Evolutionary conservation across 2,797 vertebrate species (phyloP), one percentile per base, ranked within the genome.

Genomic region (Hozukius guyotensis): DNA sequence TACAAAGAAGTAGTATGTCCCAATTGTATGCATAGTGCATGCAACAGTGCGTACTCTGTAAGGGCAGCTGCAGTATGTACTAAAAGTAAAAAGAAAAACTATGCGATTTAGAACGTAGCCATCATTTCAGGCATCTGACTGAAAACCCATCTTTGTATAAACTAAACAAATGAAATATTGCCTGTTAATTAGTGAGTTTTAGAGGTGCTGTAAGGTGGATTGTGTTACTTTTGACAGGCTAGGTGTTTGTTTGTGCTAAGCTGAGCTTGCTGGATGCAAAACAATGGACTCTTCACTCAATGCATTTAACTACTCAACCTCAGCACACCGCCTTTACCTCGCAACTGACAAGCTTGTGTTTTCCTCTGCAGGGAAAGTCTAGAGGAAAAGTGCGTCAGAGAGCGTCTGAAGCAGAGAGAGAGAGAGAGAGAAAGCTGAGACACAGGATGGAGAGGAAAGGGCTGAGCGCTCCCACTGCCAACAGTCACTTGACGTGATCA

Each of bases 321-420:
- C 3, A 6, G 16, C 22, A 5, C 29, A 24, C 27, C 2, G 38
- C 22, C 59, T 13, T 53, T 24, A 70, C 10, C 12, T 52, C 13
- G 27, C 12, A 64, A 29, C 55, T 86, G 36, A 87, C 52, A 0
- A 8, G 2, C 20, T 14, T 75, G 20, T 88, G 46, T 60, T 91
- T 81, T 80, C 14, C 66, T 62, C 8, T 59, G 14, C 84, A 95
- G 94, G 94, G 12, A 94, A 94, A 90, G 91, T 93, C 69, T 95
- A 93, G 82, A 73, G 71, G 46, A 12, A n/a, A 71, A 67, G 55
- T 32, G 52, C 53, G 56, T 65, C 63, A 34, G 60, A 62, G 78
- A 84, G 80, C 25, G 42, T 60, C 61, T 46, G 84, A 83, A 42
- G 73, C 72, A 59, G 69, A 72, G 73, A 56, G 53, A 66, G 14